Percentiles rank a stretch among this genome's conserved stretches.
Conservation (phyloP, 2,888 invertebrate species). For the Chloroclystis v-ata region DNA sequence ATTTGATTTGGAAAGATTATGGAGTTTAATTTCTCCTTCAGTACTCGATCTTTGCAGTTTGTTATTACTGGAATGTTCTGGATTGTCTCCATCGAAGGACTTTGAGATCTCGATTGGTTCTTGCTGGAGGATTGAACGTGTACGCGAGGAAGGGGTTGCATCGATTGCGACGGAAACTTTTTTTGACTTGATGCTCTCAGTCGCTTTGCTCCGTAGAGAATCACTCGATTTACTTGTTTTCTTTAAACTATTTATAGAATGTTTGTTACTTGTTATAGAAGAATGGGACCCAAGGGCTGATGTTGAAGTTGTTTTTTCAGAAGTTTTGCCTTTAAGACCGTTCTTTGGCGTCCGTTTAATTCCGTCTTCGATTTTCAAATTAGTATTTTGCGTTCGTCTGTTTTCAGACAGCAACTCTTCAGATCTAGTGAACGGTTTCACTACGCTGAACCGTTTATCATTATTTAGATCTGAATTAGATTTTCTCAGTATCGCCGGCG, state of each 20-base stretch:
- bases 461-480: slow-evolving; percentile 58
- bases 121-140: slow-evolving; percentile 84
- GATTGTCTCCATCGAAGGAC: slow-evolving; percentile 71
- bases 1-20: slow-evolving; percentile 16
- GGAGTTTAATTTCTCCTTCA: slow-evolving; percentile 52
- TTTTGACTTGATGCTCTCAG: slow-evolving; percentile 73
- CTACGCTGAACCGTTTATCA: slow-evolving; percentile 46
- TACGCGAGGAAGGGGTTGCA: slow-evolving; percentile 86
- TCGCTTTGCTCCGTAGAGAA: slow-evolving; percentile 63
- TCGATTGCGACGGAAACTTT: slow-evolving; percentile 88
- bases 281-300: slow-evolving; percentile 69
- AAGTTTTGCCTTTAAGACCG: slow-evolving; percentile 54
- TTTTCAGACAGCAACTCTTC: slow-evolving; percentile 65
- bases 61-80: slow-evolving; percentile 52
- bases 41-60: slow-evolving; percentile 66
- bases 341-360: slow-evolving; percentile 42
- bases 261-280: slow-evolving; percentile 59
- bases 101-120: slow-evolving; percentile 86
- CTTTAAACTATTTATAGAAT: slow-evolving; percentile 45
- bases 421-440: slow-evolving; percentile 64
- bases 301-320: slow-evolving; percentile 69
- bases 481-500: slow-evolving; percentile 81
- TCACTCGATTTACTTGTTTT: slow-evolving; percentile 62
- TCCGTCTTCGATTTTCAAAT: slow-evolving; percentile 38
- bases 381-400: slow-evolving; percentile 45